Base-by-base conservation (phyloP, 2,888 invertebrate species). In the Orchestes rusci region DNA sequence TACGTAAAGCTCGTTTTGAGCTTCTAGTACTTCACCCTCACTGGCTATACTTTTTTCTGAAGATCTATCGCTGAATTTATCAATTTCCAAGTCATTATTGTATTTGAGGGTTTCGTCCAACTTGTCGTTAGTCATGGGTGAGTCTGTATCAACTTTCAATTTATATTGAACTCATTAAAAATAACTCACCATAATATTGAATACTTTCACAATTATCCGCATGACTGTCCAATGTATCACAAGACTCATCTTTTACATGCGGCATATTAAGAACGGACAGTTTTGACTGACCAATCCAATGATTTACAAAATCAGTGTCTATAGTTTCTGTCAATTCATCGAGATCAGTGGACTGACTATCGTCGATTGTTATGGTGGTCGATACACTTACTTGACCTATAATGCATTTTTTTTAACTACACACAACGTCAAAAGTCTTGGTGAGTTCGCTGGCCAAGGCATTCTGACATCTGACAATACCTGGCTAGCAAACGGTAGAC, bases 371-470 rank as follows among this genome's bases (percentile, higher is more conserved):
- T 33, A 61, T 43, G 35, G 68, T 66, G 37, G 67, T 66, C 4
- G 66, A 65, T 10, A 71, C 61, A 56, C 70, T 72, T 40, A 70
- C 57, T 54, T 70, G 68, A 61, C 71, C 71, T 72, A 48, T n/a
- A n/a, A n/a, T n/a, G n/a, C n/a, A n/a, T n/a, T n/a, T n/a, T n/a
- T n/a, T n/a, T n/a, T n/a, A n/a, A n/a, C n/a, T n/a, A 18, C 59
- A 59, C 41, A 43, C 19, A 17, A 8, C n/a, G n/a, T 8, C 17
- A 31, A 27, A 31, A 16, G n/a, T n/a, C n/a, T n/a, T n/a, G n/a
- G n/a, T n/a, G n/a, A n/a, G n/a, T n/a, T n/a, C n/a, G n/a, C n/a
- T n/a, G n/a, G n/a, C n/a, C n/a, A n/a, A n/a, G n/a, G n/a, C n/a
- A n/a, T n/a, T n/a, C n/a, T n/a, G n/a, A n/a, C n/a, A n/a, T n/a